Evolutionary conservation across 2,113 vertebrate genomes (phyloP).

Genomic region (Anseranas semipalmata): DNA sequence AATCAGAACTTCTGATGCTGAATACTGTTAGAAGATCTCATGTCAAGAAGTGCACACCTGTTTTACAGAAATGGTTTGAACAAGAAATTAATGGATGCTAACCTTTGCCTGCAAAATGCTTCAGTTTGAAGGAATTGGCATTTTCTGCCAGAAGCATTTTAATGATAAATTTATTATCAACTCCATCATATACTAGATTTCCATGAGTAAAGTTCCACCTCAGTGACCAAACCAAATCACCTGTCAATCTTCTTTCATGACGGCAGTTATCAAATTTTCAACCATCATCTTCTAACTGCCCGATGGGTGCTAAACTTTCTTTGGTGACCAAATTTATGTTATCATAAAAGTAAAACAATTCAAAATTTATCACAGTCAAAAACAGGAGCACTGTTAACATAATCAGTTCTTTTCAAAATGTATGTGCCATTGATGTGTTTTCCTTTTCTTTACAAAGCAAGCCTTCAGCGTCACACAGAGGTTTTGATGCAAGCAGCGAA

Average conservation of each 20-base stretch:
- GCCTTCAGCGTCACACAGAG: background rate
- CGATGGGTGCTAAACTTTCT: background rate
- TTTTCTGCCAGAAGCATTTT: background rate
- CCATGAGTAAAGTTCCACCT: background rate
- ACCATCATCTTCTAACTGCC: too few species aligned
- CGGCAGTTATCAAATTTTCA: background rate
- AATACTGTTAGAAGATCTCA: background rate
- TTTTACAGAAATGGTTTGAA: background rate
- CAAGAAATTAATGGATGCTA: background rate
- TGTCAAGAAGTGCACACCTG: fast-evolving
- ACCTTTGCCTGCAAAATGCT: background rate
- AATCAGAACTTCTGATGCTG: background rate
- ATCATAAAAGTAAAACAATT: background rate
- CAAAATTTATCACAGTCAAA: background rate
- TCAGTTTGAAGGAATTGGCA: background rate
- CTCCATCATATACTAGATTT: background rate
- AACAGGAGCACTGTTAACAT: background rate
- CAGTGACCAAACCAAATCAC: background rate
- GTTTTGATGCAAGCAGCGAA: background rate
- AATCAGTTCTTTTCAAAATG: background rate
- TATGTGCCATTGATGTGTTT: background rate
- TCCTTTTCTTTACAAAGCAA: background rate
- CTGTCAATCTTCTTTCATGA: background rate
- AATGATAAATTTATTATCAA: background rate
- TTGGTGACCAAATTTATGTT: background rate